Conservation (phyloP, 1,140 invertebrate species). For the Tetramorium alpestre region DNA sequence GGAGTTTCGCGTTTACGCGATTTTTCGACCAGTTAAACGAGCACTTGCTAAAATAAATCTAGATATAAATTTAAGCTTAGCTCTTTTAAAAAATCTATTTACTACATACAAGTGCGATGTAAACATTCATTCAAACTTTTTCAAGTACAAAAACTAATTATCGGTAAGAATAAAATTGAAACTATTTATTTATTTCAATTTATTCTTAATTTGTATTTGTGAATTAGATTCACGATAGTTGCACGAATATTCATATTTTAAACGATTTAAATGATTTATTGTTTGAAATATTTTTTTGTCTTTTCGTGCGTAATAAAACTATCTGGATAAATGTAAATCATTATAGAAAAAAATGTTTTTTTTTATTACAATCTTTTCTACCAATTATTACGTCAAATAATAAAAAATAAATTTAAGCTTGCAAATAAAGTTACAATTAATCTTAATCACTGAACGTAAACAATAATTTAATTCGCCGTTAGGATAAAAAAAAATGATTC, state of each 20-base stretch:
- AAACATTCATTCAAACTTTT: constrained; percentile 8
- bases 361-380: neutral
- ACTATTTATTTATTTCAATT: neutral
- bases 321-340: neutral
- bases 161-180: neutral
- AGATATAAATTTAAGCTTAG: neutral
- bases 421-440: neutral
- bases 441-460: neutral
- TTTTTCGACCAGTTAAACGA: constrained; percentile 42
- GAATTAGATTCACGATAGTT: neutral
- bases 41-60: neutral
- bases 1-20: constrained; percentile 30
- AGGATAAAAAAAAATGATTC: neutral
- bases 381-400: neutral
- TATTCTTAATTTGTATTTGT: neutral
- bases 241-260: neutral
- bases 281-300: neutral
- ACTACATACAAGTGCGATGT: neutral
- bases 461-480: neutral
- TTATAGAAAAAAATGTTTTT: neutral
- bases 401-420: neutral
- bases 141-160: neutral
- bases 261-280: neutral
- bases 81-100: neutral
- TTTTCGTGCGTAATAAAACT: neutral